These are phyloP conservation scores for Pteropus rufus DNA, from an alignment of 2,797 vertebrate species.

Conservation along the genomic window DNA sequence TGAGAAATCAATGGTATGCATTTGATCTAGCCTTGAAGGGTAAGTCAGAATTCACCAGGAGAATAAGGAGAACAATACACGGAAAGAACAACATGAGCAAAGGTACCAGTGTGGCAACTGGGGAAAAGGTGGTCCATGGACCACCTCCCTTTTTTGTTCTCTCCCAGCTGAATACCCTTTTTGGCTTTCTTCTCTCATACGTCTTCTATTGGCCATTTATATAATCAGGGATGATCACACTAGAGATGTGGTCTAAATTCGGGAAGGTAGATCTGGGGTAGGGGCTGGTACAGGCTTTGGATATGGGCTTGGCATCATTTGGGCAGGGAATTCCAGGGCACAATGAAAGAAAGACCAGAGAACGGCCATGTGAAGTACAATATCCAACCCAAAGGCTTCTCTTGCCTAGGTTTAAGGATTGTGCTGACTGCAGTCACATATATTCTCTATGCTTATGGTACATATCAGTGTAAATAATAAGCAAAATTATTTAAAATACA, in stretches of 20 bases:
- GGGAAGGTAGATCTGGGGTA: neutral
- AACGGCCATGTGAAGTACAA: neutral
- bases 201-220: neutral
- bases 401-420: neutral
- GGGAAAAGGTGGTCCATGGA: neutral
- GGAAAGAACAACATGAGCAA: neutral
- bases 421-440: neutral
- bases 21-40: neutral
- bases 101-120: neutral
- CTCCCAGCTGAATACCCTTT: fast-evolving
- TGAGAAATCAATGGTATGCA: neutral
- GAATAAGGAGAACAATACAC: neutral
- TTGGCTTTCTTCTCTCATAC: neutral
- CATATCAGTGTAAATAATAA: neutral
- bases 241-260: neutral
- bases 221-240: neutral
- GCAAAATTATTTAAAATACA: conserved; percentile 13
- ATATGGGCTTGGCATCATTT: neutral
- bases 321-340: neutral
- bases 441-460: neutral
- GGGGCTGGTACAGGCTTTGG: neutral
- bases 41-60: neutral
- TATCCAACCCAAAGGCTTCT: neutral
- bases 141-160: neutral
- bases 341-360: neutral